These are phyloP conservation scores for Whitmania pigra DNA, from an alignment of 1,140 invertebrate genomes.

Conservation along the genomic window DNA sequence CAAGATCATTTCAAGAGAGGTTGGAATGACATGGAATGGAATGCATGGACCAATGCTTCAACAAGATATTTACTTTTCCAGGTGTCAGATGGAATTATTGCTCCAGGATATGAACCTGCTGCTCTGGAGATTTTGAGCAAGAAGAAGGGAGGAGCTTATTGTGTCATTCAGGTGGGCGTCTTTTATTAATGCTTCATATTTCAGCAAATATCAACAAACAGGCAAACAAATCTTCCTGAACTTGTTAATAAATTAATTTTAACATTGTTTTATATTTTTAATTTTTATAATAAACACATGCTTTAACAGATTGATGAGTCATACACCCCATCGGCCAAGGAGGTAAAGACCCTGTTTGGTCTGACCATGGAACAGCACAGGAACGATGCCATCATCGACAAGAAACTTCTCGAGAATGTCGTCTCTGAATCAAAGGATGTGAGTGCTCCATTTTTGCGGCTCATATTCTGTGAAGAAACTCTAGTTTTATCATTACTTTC, in stretches of 20 bases:
- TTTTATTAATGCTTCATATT: too few relatives aligned
- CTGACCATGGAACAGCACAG: slow-evolving; percentile 78
- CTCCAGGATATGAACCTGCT: slow-evolving; percentile 70
- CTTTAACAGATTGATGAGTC: slow-evolving; percentile 64
- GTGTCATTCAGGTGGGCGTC: slow-evolving; percentile 58
- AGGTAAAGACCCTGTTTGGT: slow-evolving; percentile 78
- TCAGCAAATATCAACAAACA: too few relatives aligned
- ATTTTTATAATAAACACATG: not conserved
- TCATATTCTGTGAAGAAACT: too few relatives aligned
- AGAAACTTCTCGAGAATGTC: slow-evolving; percentile 66
- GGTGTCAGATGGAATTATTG: slow-evolving; percentile 93
- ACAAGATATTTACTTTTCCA: slow-evolving; percentile 26
- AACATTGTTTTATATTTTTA: not conserved
- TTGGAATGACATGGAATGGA: slow-evolving; percentile 30
- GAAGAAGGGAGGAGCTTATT: slow-evolving; percentile 88
- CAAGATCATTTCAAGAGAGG: slow-evolving; percentile 57
- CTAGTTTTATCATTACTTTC: too few relatives aligned
- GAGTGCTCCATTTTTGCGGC: slow-evolving; percentile 29
- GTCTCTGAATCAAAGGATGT: slow-evolving; percentile 59
- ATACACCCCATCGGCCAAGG: slow-evolving; percentile 66
- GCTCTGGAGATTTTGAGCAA: slow-evolving; percentile 79
- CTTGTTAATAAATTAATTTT: not conserved
- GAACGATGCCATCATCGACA: slow-evolving; percentile 74
- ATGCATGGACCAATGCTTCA: slow-evolving; percentile 3
- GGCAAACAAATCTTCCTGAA: not conserved